Percentiles rank a stretch among this genome's conserved stretches.
Conservation (phyloP, 2,113 vertebrate species). For the Vicugna pacos region DNA sequence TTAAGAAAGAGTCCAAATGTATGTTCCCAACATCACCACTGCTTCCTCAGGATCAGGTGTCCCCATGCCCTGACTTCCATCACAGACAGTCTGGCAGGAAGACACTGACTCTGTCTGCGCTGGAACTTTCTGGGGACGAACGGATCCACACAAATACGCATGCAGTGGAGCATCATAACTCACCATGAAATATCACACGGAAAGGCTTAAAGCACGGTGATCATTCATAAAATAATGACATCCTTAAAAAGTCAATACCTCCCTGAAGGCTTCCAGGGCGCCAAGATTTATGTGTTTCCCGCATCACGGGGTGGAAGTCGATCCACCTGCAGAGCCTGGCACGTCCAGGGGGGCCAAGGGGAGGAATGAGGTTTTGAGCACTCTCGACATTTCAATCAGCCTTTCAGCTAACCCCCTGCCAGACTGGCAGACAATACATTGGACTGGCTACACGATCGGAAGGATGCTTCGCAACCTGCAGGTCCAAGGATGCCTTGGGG, state of each 20-base stretch:
- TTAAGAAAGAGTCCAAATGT: not conserved
- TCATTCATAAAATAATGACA: constrained; percentile 73
- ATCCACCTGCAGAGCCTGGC: not conserved
- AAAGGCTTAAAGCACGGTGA: constrained; percentile 27
- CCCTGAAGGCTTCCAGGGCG: constrained; percentile 21
- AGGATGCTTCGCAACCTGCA: not conserved
- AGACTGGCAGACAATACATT: not conserved
- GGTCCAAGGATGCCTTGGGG: not conserved
- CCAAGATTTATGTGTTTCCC: constrained; percentile 45
- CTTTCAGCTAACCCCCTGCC: not conserved
- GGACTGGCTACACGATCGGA: not conserved
- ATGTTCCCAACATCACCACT: not conserved
- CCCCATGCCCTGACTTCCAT: not conserved
- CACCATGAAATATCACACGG: constrained; percentile 44
- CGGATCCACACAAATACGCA: constrained; percentile 55
- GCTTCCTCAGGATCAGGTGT: not conserved
- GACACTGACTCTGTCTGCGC: not conserved
- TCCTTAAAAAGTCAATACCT: constrained; percentile 58
- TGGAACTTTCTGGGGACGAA: not conserved
- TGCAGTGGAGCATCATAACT: constrained; percentile 13
- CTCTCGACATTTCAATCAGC: not conserved
- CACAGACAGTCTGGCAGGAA: too few species aligned
- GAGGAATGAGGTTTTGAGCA: not conserved
- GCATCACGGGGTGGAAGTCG: not conserved
- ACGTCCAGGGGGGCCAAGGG: not conserved